These are phyloP conservation scores for Drosophila sp. DNA, from an alignment of 1,140 invertebrate species.

Conservation along the genomic window DNA sequence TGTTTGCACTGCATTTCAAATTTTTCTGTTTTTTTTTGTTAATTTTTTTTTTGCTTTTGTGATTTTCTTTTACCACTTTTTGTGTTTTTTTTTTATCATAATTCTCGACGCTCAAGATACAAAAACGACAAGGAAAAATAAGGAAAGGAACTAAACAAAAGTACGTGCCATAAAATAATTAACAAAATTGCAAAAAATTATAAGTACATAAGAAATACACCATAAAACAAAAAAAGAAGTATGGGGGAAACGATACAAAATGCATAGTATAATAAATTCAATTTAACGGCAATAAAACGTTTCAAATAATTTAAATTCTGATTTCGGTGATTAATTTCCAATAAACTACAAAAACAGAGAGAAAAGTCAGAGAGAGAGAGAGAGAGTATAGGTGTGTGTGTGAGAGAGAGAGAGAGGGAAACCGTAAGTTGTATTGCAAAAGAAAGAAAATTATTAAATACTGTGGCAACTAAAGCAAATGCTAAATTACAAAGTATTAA, in stretches of 20 bases:
- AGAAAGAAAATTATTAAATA: conserved; percentile 40
- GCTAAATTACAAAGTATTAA: conserved; percentile 34
- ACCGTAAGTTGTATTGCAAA: conserved; percentile 36
- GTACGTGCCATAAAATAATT: conserved; percentile 36
- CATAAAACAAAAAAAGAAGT: conserved; percentile 29
- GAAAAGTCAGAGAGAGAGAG: conserved; percentile 17
- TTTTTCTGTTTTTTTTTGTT: conserved; percentile 17
- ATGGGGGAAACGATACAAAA: background rate
- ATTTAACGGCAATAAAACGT: conserved; percentile 62
- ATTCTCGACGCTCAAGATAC: conserved; percentile 7
- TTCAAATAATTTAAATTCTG: conserved; percentile 59
- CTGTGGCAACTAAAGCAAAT: conserved; percentile 62
- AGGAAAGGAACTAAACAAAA: conserved; percentile 30
- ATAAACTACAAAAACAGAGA: conserved; percentile 28
- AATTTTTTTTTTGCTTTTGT: background rate
- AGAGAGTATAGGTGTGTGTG: conserved; percentile 21
- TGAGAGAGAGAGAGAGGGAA: conserved; percentile 22
- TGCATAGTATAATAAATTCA: conserved; percentile 60
- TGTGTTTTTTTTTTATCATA: conserved; percentile 13
- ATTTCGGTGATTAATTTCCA: background rate
- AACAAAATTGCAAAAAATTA: conserved; percentile 40
- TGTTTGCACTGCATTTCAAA: conserved; percentile 73
- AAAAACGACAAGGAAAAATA: conserved; percentile 5
- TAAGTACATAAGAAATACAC: conserved; percentile 62
- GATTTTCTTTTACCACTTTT: conserved; percentile 35